Conservation (phyloP, 2,113 vertebrate species). For the Oncorhynchus clarkii region DNA sequence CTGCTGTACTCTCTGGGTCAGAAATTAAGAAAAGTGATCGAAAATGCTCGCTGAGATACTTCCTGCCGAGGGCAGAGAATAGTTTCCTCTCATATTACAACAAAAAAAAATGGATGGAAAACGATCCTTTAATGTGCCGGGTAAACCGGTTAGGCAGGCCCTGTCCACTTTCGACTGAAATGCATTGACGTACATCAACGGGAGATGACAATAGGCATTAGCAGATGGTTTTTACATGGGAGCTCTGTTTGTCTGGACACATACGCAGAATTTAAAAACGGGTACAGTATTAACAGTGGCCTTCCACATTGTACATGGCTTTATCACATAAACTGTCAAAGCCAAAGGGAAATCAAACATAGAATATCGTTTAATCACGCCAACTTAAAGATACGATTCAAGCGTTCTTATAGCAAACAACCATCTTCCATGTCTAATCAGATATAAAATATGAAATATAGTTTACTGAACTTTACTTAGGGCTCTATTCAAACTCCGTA, state of each 20-base stretch:
- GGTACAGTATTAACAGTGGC: neutral
- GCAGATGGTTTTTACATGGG: slow-evolving; percentile 25
- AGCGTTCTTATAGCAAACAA: too few relatives aligned
- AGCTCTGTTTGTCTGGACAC: slow-evolving; percentile 9
- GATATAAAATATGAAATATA: too few relatives aligned
- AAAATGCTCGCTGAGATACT: slow-evolving; percentile 57
- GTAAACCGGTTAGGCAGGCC: slow-evolving; percentile 74
- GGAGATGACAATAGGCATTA: slow-evolving; percentile 55
- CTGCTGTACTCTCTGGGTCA: slow-evolving; percentile 44
- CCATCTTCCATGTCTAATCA: too few relatives aligned
- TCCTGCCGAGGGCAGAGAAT: slow-evolving; percentile 79
- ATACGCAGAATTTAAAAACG: neutral
- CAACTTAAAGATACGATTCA: too few relatives aligned
- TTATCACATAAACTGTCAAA: neutral
- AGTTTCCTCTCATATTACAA: slow-evolving; percentile 86
- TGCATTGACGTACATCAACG: slow-evolving; percentile 54
- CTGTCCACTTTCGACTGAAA: slow-evolving; percentile 61
- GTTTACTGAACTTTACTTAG: neutral
- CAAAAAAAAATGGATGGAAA: slow-evolving; percentile 84
- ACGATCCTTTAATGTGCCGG: slow-evolving; percentile 79
- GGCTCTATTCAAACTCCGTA: too few relatives aligned
- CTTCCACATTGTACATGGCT: neutral
- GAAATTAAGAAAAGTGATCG: slow-evolving; percentile 57
- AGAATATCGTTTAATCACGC: too few relatives aligned
- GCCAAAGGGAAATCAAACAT: neutral